Conservation (phyloP, 1,140 invertebrate species). For the Maconellicoccus hirsutus region DNA sequence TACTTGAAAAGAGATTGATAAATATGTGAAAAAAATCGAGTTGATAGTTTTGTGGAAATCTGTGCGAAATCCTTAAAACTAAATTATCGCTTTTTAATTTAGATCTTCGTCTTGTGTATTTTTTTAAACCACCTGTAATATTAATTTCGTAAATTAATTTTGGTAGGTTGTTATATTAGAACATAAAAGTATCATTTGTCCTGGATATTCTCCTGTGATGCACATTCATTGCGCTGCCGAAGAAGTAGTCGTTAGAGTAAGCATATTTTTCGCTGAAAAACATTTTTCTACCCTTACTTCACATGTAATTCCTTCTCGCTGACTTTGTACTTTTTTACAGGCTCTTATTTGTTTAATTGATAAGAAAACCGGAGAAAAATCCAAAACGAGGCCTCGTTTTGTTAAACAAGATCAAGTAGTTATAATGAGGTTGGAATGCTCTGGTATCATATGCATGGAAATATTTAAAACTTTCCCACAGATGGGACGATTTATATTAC, state of each 20-base stretch:
- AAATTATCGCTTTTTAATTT: too few species aligned
- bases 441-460: conserved; percentile 95
- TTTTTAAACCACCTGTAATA: too few species aligned
- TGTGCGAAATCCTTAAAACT: too few species aligned
- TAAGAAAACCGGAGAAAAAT: conserved; percentile 96
- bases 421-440: conserved; percentile 96
- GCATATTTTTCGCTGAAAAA: conserved; percentile 21
- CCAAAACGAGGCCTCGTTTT: conserved; percentile 88
- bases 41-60: too few species aligned
- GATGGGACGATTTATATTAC: conserved; percentile 96
- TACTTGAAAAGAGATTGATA: not conserved
- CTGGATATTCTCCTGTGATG: conserved; percentile 97
- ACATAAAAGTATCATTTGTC: conserved; percentile 98
- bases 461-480: conserved; percentile 97
- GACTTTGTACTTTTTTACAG: conserved; percentile 38
- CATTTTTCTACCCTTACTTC: not conserved
- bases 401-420: conserved; percentile 99
- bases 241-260: conserved; percentile 91
- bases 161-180: conserved; percentile 96
- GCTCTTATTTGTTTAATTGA: conserved; percentile 95
- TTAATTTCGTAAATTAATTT: too few species aligned
- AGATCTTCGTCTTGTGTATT: too few species aligned
- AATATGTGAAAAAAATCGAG: too few species aligned
- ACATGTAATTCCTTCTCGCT: conserved; percentile 11
- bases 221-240: conserved; percentile 98